Conservation (phyloP, 2,888 invertebrate genomes). For the Scaptomyza reducta region DNA sequence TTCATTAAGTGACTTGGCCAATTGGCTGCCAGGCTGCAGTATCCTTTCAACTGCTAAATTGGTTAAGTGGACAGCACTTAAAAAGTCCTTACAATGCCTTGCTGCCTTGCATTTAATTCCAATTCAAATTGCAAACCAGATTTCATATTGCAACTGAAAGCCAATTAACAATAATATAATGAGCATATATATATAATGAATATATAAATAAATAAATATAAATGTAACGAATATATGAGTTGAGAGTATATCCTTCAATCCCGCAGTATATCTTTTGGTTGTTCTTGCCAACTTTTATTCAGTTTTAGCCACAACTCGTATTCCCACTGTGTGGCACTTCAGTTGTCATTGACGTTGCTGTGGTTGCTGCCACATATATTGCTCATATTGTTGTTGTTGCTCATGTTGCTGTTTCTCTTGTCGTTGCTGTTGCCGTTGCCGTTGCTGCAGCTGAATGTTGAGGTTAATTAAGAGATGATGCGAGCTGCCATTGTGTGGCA, state of each 20-base stretch:
- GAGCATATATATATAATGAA: too few species aligned
- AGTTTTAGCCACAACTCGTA: background rate
- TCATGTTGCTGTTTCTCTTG: conserved; percentile 10
- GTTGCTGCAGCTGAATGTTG: conserved; percentile 19
- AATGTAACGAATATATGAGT: too few species aligned
- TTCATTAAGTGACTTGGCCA: conserved; percentile 73
- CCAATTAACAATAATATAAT: background rate
- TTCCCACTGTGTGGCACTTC: conserved; percentile 29
- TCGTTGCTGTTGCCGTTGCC: conserved; percentile 8
- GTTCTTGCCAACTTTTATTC: background rate
- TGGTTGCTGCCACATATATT: conserved; percentile 28
- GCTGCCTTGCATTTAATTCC: background rate
- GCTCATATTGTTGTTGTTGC: conserved; percentile 3
- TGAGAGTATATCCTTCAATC: background rate
- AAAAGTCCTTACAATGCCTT: conserved; percentile 33
- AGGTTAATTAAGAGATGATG: conserved; percentile 52
- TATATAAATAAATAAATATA: too few species aligned
- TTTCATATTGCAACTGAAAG: background rate
- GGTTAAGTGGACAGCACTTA: conserved; percentile 38
- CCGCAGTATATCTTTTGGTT: background rate
- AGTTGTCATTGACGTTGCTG: conserved; percentile 25
- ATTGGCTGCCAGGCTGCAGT: conserved; percentile 61
- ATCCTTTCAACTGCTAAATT: conserved; percentile 37
- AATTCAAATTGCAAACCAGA: background rate
- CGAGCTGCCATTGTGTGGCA: conserved; percentile 26